Evolutionary conservation across 53 echinoderm and acorn worm genomes (phyloP), one percentile per base, ranked within the genome.

Genomic region (Apostichopus leukothele): DNA sequence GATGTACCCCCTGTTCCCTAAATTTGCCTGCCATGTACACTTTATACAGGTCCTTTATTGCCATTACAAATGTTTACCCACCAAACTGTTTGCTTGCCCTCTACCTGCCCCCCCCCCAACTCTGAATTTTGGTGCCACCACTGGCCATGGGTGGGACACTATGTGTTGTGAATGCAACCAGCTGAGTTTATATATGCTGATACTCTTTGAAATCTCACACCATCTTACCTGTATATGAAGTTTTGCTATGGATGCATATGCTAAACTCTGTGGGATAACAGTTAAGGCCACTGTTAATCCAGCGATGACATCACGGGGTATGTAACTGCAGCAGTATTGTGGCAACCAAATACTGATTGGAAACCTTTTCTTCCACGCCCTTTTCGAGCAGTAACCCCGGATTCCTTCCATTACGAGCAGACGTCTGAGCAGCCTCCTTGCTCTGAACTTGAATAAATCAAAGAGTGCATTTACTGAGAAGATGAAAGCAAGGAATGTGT

Each of bases 181-280:
- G 25, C 25, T 74, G 14, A 7, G 7, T 11, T 11, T 4, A 74
- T 1, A 74, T 74, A 22, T 14, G 1, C 14, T 8, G 20, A 74
- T 25, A 22, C 14, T 74, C 25, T 79, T 39, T 6, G 8, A 52
- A 9, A 79, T 57, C 57, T 57, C 8, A 39, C 39, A 39, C 10
- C 4, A 22, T 73, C 92, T 90, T 75, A 98, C 98, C 94, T 95
- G 92, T 5, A 95, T 77, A 4, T 91, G 90, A 0, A 98, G 90
- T 76, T 94, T 95, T 11, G 98, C 98, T n/a, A 98, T 91, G 55
- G 91, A 93, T 10, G 98, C 98, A 90, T 98, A 98, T 1, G 98
- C 98, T 67, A 98, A 75, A 16, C 95, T 89, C 67, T 98, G 98
- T 22, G 98, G 98, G 21, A 98, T 77, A 75, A 98, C 95, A 8